Conservation (phyloP, 2,888 invertebrate genomes). For the Zaprionus obscuricornis region DNA sequence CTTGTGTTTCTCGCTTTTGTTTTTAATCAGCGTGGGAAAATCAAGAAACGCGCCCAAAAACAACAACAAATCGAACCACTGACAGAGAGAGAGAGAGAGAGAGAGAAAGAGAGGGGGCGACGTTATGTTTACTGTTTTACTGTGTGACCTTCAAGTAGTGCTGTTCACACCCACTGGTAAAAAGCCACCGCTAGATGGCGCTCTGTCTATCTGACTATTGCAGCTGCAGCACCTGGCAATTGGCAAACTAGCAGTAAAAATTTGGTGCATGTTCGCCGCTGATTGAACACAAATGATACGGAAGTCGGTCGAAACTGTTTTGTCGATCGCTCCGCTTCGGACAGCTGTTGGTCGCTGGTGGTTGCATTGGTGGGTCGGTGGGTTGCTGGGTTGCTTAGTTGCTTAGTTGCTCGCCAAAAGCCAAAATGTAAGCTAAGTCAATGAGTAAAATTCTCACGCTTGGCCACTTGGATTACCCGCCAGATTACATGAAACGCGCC, state of each 20-base stretch:
- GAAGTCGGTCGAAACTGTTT: slow-evolving; percentile 68
- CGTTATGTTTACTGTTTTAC: background rate
- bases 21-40: slow-evolving; percentile 58
- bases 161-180: slow-evolving; percentile 53
- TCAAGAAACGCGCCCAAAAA: slow-evolving; percentile 21
- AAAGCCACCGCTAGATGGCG: slow-evolving; percentile 59
- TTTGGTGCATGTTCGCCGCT: slow-evolving; percentile 77
- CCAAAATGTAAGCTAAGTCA: slow-evolving; percentile 30
- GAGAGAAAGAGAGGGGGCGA: background rate
- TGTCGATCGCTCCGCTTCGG: background rate
- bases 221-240: slow-evolving; percentile 71
- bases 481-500: slow-evolving; percentile 79
- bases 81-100: background rate
- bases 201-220: slow-evolving; percentile 43
- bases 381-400: background rate
- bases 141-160: slow-evolving; percentile 52
- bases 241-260: slow-evolving; percentile 38
- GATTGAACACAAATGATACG: slow-evolving; percentile 76
- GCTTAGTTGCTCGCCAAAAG: slow-evolving; percentile 1
- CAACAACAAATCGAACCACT: background rate
- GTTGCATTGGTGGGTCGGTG: slow-evolving; percentile 1
- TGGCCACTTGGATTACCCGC: slow-evolving; percentile 78
- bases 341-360: no score
- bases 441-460: slow-evolving; percentile 78
- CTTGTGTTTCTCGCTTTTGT: slow-evolving; percentile 27